Percentiles rank a stretch among this genome's conserved stretches.
Conservation (phyloP, 2,797 vertebrate genomes). For the Carcharodon carcharias region DNA sequence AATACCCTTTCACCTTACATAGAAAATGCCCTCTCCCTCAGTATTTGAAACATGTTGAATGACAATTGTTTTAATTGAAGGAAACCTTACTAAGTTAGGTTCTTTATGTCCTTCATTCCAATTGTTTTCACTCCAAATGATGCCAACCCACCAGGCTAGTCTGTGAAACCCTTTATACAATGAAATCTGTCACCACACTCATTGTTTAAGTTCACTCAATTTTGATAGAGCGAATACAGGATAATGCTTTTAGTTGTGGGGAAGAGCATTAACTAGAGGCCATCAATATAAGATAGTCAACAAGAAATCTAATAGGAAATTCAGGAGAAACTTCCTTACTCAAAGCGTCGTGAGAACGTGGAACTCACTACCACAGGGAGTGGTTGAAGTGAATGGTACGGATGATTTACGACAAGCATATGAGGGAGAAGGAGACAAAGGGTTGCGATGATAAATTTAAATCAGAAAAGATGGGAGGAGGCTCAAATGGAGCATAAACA, state of each 20-base stretch:
- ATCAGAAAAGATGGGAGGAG: neutral
- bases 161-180: neutral
- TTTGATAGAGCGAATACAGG: too few relatives aligned
- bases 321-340: too few relatives aligned
- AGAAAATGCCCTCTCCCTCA: neutral
- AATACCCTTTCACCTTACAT: neutral
- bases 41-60: neutral
- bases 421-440: too few relatives aligned
- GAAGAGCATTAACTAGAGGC: neutral
- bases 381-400: neutral
- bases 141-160: neutral
- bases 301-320: too few relatives aligned
- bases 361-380: neutral
- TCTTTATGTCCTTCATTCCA: neutral
- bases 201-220: neutral
- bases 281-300: too few relatives aligned
- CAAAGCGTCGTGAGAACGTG: too few relatives aligned
- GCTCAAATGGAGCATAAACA: neutral
- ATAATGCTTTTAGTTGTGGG: neutral
- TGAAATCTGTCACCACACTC: neutral
- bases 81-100: neutral
- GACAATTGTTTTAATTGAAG: neutral
- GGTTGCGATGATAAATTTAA: too few relatives aligned
- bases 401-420: too few relatives aligned
- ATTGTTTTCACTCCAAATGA: neutral